These are phyloP conservation scores for Carassius carassius DNA, from an alignment of 2,113 vertebrate species.

Conservation along the genomic window DNA sequence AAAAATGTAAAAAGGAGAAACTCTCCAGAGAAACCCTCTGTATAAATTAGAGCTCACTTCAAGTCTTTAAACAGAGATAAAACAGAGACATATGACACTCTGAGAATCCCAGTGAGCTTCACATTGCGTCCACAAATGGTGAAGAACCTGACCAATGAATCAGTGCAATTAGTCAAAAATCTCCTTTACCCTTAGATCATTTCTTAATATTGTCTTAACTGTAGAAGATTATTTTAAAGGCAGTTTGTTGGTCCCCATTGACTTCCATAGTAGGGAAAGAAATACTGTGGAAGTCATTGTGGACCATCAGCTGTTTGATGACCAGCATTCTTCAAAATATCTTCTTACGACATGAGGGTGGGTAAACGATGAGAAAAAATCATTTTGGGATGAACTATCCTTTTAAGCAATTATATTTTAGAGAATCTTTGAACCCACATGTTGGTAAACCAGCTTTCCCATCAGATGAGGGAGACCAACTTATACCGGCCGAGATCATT, in stretches of 20 bases:
- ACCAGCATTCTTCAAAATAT: too few species aligned
- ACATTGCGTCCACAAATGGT: conserved; percentile 4
- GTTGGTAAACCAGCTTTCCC: neutral
- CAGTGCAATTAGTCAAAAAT: conserved; percentile 22
- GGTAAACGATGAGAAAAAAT: too few species aligned
- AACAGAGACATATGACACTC: conserved; percentile 25
- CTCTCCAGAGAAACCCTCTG: conserved; percentile 62
- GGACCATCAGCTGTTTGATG: too few species aligned
- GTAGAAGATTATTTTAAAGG: neutral
- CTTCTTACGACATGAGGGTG: too few species aligned
- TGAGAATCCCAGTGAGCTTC: neutral
- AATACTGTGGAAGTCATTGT: too few species aligned
- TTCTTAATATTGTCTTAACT: neutral
- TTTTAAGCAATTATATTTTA: too few species aligned
- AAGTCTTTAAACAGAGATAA: conserved; percentile 56
- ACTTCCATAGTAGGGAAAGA: too few species aligned
- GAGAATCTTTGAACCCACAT: too few species aligned
- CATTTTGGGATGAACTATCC: too few species aligned
- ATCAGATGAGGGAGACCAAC: too few species aligned
- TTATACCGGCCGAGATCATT: neutral
- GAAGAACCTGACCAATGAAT: conserved; percentile 32
- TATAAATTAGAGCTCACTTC: conserved; percentile 52
- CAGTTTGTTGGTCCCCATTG: neutral
- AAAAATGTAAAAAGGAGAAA: conserved; percentile 62
- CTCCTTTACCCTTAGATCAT: neutral